These are phyloP conservation scores for Euzetes globulus DNA, from an alignment of 2,888 invertebrate species.

Conservation along the genomic window DNA sequence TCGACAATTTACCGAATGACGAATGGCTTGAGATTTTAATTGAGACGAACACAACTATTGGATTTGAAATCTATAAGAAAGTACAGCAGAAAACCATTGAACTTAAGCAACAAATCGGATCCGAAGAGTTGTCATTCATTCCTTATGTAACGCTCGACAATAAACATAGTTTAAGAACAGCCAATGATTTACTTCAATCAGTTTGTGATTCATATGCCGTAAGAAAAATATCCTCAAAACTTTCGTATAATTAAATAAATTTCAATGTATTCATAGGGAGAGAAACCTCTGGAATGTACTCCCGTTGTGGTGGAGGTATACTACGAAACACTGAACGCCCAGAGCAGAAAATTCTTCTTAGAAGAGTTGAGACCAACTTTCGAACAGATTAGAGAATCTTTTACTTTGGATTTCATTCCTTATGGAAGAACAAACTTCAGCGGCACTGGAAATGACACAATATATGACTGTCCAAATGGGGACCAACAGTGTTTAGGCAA, in stretches of 20 bases:
- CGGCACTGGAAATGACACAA: background rate
- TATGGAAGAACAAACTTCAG: constrained; percentile 10
- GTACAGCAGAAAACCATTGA: constrained; percentile 12
- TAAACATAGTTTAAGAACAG: background rate
- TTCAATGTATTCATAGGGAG: constrained; percentile 1
- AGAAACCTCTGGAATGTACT: constrained; percentile 33
- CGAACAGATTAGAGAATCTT: constrained; percentile 28
- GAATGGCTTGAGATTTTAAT: constrained; percentile 9
- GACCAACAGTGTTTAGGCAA: constrained; percentile 19
- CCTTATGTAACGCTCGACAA: constrained; percentile 29
- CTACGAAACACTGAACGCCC: constrained; percentile 21
- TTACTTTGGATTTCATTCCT: constrained; percentile 29
- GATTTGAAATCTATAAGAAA: background rate
- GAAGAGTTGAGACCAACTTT: constrained; percentile 25
- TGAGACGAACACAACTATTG: background rate
- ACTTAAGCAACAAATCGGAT: background rate
- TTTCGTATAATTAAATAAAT: background rate
- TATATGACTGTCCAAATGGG: constrained; percentile 11
- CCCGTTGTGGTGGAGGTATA: constrained; percentile 29
- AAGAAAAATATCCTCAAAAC: no score
- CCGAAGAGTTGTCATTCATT: background rate
- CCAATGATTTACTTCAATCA: constrained; percentile 30
- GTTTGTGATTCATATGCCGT: constrained; percentile 28
- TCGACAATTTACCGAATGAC: constrained; percentile 1
- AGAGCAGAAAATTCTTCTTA: constrained; percentile 32